A percentile compares a stretch with the other conserved stretches of the same genome.
These are phyloP conservation scores for Drosophila affinis DNA, from an alignment of 2,888 invertebrate genomes.

Conservation along the genomic window DNA sequence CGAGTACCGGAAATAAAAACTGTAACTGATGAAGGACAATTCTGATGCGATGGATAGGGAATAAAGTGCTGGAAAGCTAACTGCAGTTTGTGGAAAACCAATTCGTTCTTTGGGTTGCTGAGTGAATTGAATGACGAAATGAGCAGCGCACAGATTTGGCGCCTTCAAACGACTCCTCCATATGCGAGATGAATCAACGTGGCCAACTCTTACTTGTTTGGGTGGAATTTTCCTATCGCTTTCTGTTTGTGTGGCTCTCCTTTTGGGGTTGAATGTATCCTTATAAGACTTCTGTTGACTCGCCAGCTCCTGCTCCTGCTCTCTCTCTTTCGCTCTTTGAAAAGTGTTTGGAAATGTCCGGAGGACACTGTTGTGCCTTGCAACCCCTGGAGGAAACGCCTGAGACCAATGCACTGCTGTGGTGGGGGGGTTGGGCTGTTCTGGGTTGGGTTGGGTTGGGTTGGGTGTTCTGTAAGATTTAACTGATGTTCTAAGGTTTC, in stretches of 20 bases:
- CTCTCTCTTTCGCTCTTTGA: constrained; percentile 2
- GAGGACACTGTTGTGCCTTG: constrained; percentile 2
- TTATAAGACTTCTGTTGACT: constrained; percentile 73
- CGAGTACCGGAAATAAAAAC: too few relatives aligned
- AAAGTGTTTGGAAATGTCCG: constrained; percentile 5
- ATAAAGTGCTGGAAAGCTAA: too few relatives aligned
- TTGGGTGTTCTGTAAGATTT: constrained; percentile 66
- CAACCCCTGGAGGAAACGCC: constrained; percentile 37
- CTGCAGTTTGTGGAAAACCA: too few relatives aligned
- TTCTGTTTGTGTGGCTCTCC: constrained; percentile 2
- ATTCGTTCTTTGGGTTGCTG: too few relatives aligned
- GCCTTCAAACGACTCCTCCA: background rate
- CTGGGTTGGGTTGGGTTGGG: constrained; percentile 40
- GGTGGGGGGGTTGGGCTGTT: background rate
- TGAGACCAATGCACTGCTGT: background rate
- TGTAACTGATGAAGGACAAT: too few relatives aligned
- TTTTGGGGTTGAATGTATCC: constrained; percentile 52
- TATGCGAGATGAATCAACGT: constrained; percentile 9
- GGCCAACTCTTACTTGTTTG: constrained; percentile 17
- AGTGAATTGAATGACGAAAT: too few relatives aligned
- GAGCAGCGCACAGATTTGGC: too few relatives aligned
- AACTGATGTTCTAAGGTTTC: constrained; percentile 71
- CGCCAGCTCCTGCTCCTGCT: background rate
- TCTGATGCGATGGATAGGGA: too few relatives aligned
- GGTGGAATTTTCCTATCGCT: constrained; percentile 24